Evolutionary conservation across 2,797 vertebrate species (phyloP).

Genomic region (Rhodeus uyekii): DNA sequence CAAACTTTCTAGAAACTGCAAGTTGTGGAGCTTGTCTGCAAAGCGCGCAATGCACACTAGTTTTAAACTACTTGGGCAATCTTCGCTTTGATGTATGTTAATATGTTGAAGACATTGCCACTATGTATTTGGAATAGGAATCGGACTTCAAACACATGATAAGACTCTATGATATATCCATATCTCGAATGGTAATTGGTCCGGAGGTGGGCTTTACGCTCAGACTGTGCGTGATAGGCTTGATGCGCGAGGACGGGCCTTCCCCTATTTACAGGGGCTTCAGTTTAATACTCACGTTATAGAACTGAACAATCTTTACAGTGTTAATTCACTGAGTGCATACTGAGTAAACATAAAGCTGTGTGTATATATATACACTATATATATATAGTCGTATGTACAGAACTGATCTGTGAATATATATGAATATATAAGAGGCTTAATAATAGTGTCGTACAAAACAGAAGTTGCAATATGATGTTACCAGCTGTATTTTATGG

Average conservation of each 20-base stretch:
- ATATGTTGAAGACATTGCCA: conserved; percentile 36
- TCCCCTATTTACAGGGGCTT: conserved; percentile 52
- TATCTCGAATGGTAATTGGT: conserved; percentile 68
- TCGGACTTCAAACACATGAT: conserved; percentile 67
- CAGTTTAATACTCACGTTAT: background rate
- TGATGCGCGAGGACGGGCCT: conserved; percentile 55
- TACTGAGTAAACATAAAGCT: background rate
- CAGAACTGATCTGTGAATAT: too few relatives aligned
- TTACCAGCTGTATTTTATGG: background rate
- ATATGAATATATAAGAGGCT: too few relatives aligned
- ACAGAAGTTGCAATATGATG: background rate
- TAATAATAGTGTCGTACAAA: too few relatives aligned
- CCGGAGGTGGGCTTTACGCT: conserved; percentile 70
- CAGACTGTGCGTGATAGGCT: conserved; percentile 71
- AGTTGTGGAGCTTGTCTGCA: background rate
- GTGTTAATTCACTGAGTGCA: background rate
- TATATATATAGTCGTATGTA: background rate
- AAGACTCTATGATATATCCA: conserved; percentile 75
- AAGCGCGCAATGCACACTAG: background rate
- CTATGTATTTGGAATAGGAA: conserved; percentile 54
- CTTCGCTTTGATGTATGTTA: conserved; percentile 38
- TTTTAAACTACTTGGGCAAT: background rate
- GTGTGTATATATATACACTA: background rate
- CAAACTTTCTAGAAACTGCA: conserved; percentile 3
- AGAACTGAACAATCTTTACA: background rate